Conservation (phyloP, 2,797 vertebrate genomes). For the Sebastes nivosus region DNA sequence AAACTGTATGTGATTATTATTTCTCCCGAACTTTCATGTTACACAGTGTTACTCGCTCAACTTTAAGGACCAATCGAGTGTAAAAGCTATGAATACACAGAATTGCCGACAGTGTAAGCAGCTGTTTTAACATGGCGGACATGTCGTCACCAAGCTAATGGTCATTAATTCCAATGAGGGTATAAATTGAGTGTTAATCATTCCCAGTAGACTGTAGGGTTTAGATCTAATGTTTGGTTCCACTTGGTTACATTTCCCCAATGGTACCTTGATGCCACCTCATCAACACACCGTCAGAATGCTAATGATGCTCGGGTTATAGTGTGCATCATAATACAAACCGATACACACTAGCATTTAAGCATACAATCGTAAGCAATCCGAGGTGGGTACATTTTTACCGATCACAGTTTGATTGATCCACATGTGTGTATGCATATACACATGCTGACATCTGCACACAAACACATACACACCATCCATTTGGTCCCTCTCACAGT, state of each 20-base stretch:
- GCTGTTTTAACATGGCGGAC: constrained; percentile 9
- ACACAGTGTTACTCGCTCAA: neutral
- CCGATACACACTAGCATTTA: neutral
- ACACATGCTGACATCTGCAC: neutral
- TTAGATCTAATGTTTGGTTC: constrained; percentile 47
- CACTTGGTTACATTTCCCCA: constrained; percentile 42
- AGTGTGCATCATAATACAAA: neutral
- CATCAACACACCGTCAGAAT: constrained; percentile 15
- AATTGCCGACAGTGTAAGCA: neutral
- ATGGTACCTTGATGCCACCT: constrained; percentile 41
- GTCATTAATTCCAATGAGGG: constrained; percentile 32
- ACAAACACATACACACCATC: neutral
- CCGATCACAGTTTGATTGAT: neutral
- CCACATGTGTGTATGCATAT: neutral
- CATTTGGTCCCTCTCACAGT: neutral
- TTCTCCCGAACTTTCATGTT: neutral
- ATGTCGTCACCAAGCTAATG: constrained; percentile 10
- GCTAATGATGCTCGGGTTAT: neutral
- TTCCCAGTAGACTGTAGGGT: constrained; percentile 15
- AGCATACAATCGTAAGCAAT: neutral
- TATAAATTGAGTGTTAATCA: constrained; percentile 46
- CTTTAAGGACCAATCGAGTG: neutral
- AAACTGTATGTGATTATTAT: no score
- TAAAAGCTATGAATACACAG: neutral
- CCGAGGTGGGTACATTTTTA: neutral